Percentiles rank a stretch among this genome's conserved stretches.
These are phyloP conservation scores for Pachyrhynchus sulphureomaculatus DNA, from an alignment of 1,140 invertebrate species.

Conservation along the genomic window DNA sequence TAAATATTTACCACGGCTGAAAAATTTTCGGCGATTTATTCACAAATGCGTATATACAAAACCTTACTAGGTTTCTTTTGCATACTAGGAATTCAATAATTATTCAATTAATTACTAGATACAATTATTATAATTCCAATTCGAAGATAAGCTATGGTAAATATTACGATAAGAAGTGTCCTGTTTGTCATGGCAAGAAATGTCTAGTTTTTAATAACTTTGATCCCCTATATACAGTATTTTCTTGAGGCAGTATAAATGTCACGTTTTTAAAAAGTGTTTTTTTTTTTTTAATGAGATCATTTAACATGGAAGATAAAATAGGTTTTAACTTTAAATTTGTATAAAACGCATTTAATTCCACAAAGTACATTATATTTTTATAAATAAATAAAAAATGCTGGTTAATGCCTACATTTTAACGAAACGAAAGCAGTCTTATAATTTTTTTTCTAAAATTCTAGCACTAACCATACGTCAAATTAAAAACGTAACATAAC, in stretches of 20 bases:
- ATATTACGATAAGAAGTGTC: not conserved
- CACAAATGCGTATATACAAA: too few species aligned
- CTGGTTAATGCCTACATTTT: too few species aligned
- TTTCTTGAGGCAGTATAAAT: conserved; percentile 2
- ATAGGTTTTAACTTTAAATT: not conserved
- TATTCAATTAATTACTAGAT: too few species aligned
- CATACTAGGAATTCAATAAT: conserved; percentile 28
- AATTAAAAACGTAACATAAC: conserved; percentile 7
- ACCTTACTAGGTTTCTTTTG: too few species aligned
- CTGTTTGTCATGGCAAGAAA: conserved; percentile 14
- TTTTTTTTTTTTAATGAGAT: not conserved
- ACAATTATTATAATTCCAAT: conserved; percentile 27
- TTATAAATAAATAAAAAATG: too few species aligned
- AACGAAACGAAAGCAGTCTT: not conserved
- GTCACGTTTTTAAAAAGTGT: conserved; percentile 6
- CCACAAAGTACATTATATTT: too few species aligned
- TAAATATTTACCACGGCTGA: not conserved
- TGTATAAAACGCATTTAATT: too few species aligned
- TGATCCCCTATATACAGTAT: conserved; percentile 19
- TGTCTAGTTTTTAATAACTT: conserved; percentile 13
- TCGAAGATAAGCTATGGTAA: conserved; percentile 18
- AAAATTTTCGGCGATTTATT: too few species aligned
- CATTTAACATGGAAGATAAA: not conserved
- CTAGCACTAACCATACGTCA: not conserved
- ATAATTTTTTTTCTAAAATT: not conserved